Base-by-base conservation (phyloP, 2,113 vertebrate species). In the Hydrolagus affinis region DNA sequence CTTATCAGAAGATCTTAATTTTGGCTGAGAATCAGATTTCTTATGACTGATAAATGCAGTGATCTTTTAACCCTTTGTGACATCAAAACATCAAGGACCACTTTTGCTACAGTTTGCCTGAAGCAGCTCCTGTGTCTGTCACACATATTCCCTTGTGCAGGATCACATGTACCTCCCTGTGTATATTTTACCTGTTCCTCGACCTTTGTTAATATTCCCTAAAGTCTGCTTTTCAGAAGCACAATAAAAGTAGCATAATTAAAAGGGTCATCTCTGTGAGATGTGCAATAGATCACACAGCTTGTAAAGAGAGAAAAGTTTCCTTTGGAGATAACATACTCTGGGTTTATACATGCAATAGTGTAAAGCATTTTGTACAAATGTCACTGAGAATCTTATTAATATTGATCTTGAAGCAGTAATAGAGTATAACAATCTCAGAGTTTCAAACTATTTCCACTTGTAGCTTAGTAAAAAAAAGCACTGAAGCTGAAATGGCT, bases 141-240 rank as follows among this genome's bases (percentile, higher is more conserved):
- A 64, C 25, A 32, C 11, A 28, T 66, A 83, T 83, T 66, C 78
- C 78, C 78, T 32, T 21, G 62, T 66, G 78, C 30, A 32, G 78
- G 78, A 83, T 83, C 78, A 83, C 28, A 68, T 83, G 62, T 83
- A 66, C 44, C 14, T 14, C 59, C 60, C 59, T 10, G 23, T 17
- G 62, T 66, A 17, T 68, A 68, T 68, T 68, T 68, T 83, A 83
- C 60, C 78, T 83, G 78, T 83, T 28, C 78, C 62, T 83, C 28
- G 19, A 66, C 78, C 78, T 83, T 83, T 83, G 78, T 83, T 32
- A 68, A 66, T 32, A 83, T 68, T 83, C 78, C 78, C 78, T 32
- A 32, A 83, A 83, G 78, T 17, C 78, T 66, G 62, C 28, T 66
- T 83, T 83, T 64, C 17, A 15, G 60, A 32, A 32, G 28, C 8